Evolutionary conservation across 2,113 vertebrate species (phyloP), one percentile per base, ranked within the genome.

Genomic region (Tringa solitaria): DNA sequence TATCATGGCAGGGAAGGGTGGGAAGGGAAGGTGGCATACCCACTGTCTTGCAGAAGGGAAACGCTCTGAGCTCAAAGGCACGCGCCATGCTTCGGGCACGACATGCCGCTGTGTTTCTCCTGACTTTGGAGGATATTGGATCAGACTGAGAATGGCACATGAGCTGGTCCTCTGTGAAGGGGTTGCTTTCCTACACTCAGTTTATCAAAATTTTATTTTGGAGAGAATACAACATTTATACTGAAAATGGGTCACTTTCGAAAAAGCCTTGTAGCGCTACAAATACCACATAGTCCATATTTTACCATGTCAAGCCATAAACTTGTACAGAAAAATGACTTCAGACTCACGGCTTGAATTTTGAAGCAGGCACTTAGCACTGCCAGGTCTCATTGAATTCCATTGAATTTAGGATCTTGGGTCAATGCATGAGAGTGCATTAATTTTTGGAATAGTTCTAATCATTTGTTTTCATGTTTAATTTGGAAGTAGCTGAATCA

Each of bases 371-470:
- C 70, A 18, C n/a, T 83, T 61, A 88, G 14, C 45, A 27, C 43
- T 87, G 14, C 8, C 53, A 69, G 45, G 60, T 84, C 14, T 67
- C 35, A 37, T 1, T 73, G 65, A 30, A 8, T 92, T 61, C 53
- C 68, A 0, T 9, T 75, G 53, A 32, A 54, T 84, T 76, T 56
- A 81, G 35, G 45, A 45, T 84, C 53, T 72, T 0, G 0, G n/a
- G 54, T 89, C 54, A 50, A 37, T 82, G 53, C 27, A 3, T 39
- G 19, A 90, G 23, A 89, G 32, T 74, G n/a, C n/a, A n/a, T 48
- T 85, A n/a, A 75, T 94, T 92, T 94, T 91, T 93, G 10, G 57
- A 89, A 69, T 59, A 37, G 26, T 61, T 93, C 65, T 84, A 82
- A 70, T 59, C 5, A 56, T 57, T 54, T 72, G 33, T 84, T 32